Evolutionary conservation across 2,888 invertebrate species (phyloP).

Genomic region (Lordiphosa andalusiaca): DNA sequence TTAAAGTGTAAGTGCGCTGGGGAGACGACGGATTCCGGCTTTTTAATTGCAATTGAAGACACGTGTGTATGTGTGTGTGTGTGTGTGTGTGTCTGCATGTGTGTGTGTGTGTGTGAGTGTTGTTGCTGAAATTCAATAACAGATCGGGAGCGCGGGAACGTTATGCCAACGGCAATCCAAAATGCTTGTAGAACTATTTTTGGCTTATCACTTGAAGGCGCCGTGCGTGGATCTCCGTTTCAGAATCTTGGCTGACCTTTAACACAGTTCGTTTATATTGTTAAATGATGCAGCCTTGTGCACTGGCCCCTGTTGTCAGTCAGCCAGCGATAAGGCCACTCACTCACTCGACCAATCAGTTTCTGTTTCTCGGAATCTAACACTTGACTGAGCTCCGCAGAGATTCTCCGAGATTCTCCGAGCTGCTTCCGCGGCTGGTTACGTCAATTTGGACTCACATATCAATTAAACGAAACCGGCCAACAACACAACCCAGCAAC

Average conservation of each 20-base stretch:
- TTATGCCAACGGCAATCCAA: slow-evolving; percentile 1
- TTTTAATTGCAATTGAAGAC: slow-evolving; percentile 70
- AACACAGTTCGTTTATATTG: slow-evolving; percentile 34
- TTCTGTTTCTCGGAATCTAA: background rate
- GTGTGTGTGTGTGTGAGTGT: slow-evolving; percentile 17
- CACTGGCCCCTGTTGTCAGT: slow-evolving; percentile 51
- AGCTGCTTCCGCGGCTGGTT: slow-evolving; percentile 3
- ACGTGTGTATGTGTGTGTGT: slow-evolving; percentile 33
- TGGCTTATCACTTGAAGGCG: slow-evolving; percentile 37
- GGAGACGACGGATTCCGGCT: slow-evolving; percentile 61
- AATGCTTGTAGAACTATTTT: slow-evolving; percentile 19
- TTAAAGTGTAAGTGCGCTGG: slow-evolving; percentile 50
- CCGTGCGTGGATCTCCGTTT: slow-evolving; percentile 18
- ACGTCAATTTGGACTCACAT: slow-evolving; percentile 8
- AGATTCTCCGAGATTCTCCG: too few species aligned
- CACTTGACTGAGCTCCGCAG: background rate
- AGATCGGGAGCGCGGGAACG: slow-evolving; percentile 1
- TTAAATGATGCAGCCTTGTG: slow-evolving; percentile 47
- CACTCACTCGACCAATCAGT: slow-evolving; percentile 39
- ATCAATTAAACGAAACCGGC: slow-evolving; percentile 10
- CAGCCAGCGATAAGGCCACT: slow-evolving; percentile 66
- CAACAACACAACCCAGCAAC: slow-evolving; percentile 26
- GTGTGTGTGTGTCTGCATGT: background rate
- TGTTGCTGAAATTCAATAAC: slow-evolving; percentile 19
- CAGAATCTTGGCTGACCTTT: slow-evolving; percentile 52